Base-by-base conservation (phyloP, 2,113 vertebrate genomes). In the Canis aureus region DNA sequence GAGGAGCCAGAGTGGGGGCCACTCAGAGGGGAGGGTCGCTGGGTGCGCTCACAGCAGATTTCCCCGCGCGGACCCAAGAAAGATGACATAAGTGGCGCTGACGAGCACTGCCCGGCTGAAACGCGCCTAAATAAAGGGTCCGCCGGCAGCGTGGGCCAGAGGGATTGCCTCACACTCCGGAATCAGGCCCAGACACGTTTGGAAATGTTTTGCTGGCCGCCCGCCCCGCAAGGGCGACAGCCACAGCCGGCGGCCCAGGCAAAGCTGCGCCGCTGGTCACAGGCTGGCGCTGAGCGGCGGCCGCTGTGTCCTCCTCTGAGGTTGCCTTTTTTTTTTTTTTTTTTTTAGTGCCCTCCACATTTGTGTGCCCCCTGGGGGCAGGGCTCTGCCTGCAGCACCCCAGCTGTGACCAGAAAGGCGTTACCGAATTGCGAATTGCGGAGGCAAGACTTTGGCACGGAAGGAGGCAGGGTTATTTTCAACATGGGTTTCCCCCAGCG, bases 151-250 rank as follows among this genome's bases (percentile, higher is more conserved):
- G 22, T 55, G 96, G 96, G 89, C 97, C 90, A 12, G 32, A 67
- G 98, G 92, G 96, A 96, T 92, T 74, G 97, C 92, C 84, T 97
- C 83, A 91, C 97, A 95, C 96, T 82, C 92, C 53, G 15, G 43
- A 84, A 80, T 92, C 19, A 38, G 73, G 97, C 89, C 95, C 95
- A 97, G 97, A 89, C 95, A 91, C 92, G 73, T 96, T 96, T 49
- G 17, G 94, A 81, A 97, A 90, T 62, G 87, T 84, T 96, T 83
- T 71, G 88, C 90, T 94, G 92, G 95, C 53, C 43, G 53, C 90
- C 93, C 29, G 92, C 95, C 97, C 95, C 11, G 17, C 8, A 55
- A 90, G 94, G 81, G 86, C 29, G 22, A 97, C 95, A 57, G 91
- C 32, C 0, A 60, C 91, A 55, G 94, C 83, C 73, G 22, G 66